These are phyloP conservation scores for Kryptolebias marmoratus DNA, from an alignment of 2,113 vertebrate genomes.

Conservation along the genomic window DNA sequence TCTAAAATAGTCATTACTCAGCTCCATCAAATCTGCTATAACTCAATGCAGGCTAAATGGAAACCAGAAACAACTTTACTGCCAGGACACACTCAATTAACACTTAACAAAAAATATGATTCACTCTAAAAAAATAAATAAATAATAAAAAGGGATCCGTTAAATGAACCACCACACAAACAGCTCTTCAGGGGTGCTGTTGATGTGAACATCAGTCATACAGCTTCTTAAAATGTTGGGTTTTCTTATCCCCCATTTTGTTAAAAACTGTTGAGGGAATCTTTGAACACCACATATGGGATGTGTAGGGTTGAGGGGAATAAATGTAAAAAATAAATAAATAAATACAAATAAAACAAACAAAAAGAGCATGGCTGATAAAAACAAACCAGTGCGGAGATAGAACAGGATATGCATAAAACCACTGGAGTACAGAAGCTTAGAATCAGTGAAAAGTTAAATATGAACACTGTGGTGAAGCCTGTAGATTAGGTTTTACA, in stretches of 20 bases:
- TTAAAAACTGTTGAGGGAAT: background rate
- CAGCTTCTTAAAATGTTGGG: slow-evolving; percentile 19
- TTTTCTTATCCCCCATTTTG: background rate
- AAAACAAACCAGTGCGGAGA: slow-evolving; percentile 30
- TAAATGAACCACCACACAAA: background rate
- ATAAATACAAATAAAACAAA: background rate
- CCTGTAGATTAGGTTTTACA: no score
- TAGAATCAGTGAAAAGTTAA: slow-evolving; percentile 4
- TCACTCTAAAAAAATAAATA: no score
- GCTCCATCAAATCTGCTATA: slow-evolving; percentile 15
- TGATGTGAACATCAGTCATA: slow-evolving; percentile 36
- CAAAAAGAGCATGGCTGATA: slow-evolving; percentile 8
- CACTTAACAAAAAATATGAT: no score
- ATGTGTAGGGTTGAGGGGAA: slow-evolving; percentile 1
- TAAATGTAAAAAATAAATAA: slow-evolving; percentile 33
- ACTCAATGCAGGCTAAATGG: slow-evolving; percentile 18
- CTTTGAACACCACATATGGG: slow-evolving; percentile 20
- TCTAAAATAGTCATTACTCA: slow-evolving; percentile 24
- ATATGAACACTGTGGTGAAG: background rate
- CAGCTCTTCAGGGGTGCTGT: slow-evolving; percentile 2
- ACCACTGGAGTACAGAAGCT: background rate
- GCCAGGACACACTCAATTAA: slow-evolving; percentile 35
- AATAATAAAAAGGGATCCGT: no score
- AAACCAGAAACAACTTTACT: slow-evolving; percentile 21
- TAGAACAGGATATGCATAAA: slow-evolving; percentile 27